These are phyloP conservation scores for Panagrolaimus sp. DNA, from an alignment of 1,140 invertebrate species.

Conservation along the genomic window DNA sequence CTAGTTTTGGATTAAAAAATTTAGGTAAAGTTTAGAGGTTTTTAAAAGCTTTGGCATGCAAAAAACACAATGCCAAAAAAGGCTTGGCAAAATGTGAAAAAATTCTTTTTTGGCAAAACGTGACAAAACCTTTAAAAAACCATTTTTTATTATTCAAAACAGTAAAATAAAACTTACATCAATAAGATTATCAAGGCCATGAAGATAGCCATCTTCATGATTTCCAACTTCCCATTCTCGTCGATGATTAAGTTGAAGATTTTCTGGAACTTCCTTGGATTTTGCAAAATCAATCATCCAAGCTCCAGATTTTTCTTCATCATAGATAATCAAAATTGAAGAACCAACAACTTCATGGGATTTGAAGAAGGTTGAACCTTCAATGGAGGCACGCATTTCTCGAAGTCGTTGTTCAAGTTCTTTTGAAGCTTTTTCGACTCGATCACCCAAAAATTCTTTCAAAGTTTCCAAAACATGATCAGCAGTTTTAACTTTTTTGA, in stretches of 20 bases:
- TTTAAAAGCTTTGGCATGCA: no score
- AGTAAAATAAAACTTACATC: slow-evolving; percentile 66
- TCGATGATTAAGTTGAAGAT: slow-evolving; percentile 73
- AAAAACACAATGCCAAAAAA: no score
- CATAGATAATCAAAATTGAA: slow-evolving; percentile 89
- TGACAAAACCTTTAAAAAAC: no score
- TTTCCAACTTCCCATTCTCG: slow-evolving; percentile 87
- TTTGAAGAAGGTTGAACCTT: slow-evolving; percentile 78
- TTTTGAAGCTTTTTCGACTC: slow-evolving; percentile 69
- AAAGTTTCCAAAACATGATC: slow-evolving; percentile 78
- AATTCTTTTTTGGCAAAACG: no score
- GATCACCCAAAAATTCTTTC: slow-evolving; percentile 74
- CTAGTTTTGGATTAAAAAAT: background rate
- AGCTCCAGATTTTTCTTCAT: slow-evolving; percentile 73
- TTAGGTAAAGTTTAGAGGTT: background rate
- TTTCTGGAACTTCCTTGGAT: slow-evolving; percentile 74
- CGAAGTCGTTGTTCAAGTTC: slow-evolving; percentile 75
- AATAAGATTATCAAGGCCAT: slow-evolving; percentile 87
- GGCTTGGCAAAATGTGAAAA: no score
- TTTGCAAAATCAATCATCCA: slow-evolving; percentile 99
- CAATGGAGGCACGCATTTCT: slow-evolving; percentile 74
- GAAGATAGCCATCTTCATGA: slow-evolving; percentile 93
- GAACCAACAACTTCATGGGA: slow-evolving; percentile 92
- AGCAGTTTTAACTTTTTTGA: slow-evolving; percentile 84
- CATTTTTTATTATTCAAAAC: no score